These are phyloP conservation scores for Microcebus murinus DNA, from an alignment of 2,113 vertebrate genomes.

Conservation along the genomic window DNA sequence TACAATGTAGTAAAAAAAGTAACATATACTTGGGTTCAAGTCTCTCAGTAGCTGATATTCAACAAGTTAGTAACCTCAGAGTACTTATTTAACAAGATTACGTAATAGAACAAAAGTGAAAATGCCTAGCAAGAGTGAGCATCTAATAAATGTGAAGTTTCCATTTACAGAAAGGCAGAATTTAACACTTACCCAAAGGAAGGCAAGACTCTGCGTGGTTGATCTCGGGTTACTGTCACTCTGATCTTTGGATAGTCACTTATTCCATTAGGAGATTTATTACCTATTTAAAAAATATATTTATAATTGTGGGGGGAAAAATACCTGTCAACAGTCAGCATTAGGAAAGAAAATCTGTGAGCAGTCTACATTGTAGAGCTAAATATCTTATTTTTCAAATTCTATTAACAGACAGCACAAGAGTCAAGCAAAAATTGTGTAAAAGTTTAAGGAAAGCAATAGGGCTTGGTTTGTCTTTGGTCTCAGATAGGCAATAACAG, in stretches of 20 bases:
- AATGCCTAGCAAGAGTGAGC: neutral
- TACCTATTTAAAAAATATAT: conserved; percentile 69
- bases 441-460: conserved; percentile 16
- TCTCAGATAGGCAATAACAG: neutral
- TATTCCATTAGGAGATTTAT: conserved; percentile 78
- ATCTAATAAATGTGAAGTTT: neutral
- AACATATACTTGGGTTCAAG: neutral
- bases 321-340: neutral
- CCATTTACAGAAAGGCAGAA: conserved; percentile 11
- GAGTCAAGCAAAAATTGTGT: neutral
- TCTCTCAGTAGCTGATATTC: neutral
- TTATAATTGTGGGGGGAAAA: conserved; percentile 45
- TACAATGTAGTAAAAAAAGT: conserved; percentile 4
- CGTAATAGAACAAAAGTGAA: neutral
- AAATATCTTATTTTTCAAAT: neutral
- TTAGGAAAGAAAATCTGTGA: conserved; percentile 37
- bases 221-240: conserved; percentile 73
- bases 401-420: neutral
- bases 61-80: neutral
- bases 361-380: neutral
- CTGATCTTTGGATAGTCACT: conserved; percentile 72
- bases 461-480: neutral
- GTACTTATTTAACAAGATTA: neutral
- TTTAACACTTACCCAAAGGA: conserved; percentile 69
- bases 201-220: conserved; percentile 59